Evolutionary conservation across 2,113 vertebrate species (phyloP), one percentile per base, ranked within the genome.

Genomic region (Nothoprocta perdicaria): DNA sequence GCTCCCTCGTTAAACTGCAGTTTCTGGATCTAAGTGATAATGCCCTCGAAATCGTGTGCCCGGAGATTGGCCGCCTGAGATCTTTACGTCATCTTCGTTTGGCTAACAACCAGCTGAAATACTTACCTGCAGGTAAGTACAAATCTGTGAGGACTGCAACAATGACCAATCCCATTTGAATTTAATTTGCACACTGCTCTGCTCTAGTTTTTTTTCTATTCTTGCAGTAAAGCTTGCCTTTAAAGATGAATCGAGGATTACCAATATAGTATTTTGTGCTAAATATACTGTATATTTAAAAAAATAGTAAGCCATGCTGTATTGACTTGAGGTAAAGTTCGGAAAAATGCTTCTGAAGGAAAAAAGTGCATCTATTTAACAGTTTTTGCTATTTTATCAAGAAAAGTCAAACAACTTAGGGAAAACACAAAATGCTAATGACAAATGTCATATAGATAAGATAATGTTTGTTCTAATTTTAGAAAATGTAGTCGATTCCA

Each of bases 21-120:
- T 99, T 98, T 43, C 89, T 99, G 97, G 99, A 99, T 93, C 97
- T 99, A 75, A 99, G 99, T 95, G 98, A 99, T 96, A 99, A 99
- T 83, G 98, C 98, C 82, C 98, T 99, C 68, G 98, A 99, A 96
- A 95, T 99, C 6, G 97, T 99, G 77, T 99, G 99, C 95, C 99
- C 99, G 4, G 98, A 99, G 97, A 98, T 99, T 29, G 99, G 99
- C 80, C 98, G 98, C n/a, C 97, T 99, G 93, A 97, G 98, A 94
- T 98, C 98, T 33, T 88, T 99, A 69, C 98, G 99, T 53, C 99
- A 99, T 84, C 98, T 99, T 41, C 98, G 98, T 72, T 96, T 99
- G 94, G 98, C 98, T 29, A 99, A 99, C 91, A 99, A 99, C 97
- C 98, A 98, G 58, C 98, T 99, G 68, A 98, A 98, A 80, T 98